Conservation (phyloP, 2,888 invertebrate genomes). For the Nymphalis urticae region DNA sequence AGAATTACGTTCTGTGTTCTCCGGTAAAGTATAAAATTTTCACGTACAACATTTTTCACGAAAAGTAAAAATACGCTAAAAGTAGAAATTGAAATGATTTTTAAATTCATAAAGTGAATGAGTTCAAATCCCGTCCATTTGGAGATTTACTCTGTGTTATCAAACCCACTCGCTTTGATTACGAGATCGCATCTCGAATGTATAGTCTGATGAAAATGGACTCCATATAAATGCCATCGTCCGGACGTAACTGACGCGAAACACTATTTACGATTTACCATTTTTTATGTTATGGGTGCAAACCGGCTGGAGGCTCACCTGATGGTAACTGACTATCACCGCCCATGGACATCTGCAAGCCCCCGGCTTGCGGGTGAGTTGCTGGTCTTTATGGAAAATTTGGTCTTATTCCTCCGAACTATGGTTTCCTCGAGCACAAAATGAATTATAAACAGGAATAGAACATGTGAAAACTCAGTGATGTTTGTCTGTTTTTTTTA, state of each 20-base stretch:
- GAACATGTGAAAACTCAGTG: too few species aligned
- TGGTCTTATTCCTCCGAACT: too few species aligned
- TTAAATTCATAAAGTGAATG: conserved; percentile 1
- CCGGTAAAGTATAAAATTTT: too few species aligned
- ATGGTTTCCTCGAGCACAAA: too few species aligned
- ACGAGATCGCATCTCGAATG: conserved; percentile 6
- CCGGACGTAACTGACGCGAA: not conserved
- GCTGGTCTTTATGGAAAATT: too few species aligned
- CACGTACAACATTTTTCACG: too few species aligned
- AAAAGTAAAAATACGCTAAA: not conserved
- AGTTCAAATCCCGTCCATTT: conserved; percentile 1
- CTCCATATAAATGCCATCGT: not conserved
- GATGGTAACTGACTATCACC: too few species aligned
- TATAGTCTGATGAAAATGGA: conserved; percentile 21
- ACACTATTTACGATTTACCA: not conserved
- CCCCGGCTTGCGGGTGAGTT: too few species aligned
- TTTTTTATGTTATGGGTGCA: not conserved
- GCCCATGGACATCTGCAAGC: too few species aligned
- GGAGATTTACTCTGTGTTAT: conserved; percentile 27
- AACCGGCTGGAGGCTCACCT: not conserved
- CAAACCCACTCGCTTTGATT: conserved; percentile 23
- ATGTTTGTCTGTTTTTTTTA: too few species aligned
- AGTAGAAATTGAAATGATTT: not conserved
- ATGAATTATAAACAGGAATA: too few species aligned
- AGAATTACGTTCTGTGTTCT: too few species aligned